Evolutionary conservation across 2,113 vertebrate species (phyloP).

Genomic region (Rana temporaria): DNA sequence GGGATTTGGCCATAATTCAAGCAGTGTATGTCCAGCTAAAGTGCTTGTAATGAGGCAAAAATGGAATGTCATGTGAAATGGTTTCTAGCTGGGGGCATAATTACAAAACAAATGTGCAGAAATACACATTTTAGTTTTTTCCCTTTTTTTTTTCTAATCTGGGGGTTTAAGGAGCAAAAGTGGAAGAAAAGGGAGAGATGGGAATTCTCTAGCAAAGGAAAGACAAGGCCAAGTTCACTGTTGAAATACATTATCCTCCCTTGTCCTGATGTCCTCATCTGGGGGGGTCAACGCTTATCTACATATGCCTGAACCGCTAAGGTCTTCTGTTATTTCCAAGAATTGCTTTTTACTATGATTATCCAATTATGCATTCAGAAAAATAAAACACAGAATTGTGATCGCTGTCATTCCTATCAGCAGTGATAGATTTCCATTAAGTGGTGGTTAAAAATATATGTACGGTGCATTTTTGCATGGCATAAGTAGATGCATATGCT

Average conservation of each 20-base stretch:
- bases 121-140: background rate
- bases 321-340: conserved; percentile 22
- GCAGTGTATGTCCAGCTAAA: too few species aligned
- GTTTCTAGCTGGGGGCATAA: too few species aligned
- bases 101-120: too few species aligned
- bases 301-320: background rate
- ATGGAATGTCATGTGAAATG: too few species aligned
- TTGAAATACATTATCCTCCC: conserved; percentile 43
- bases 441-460: conserved; percentile 53
- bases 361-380: conserved; percentile 56
- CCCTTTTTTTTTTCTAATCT: background rate
- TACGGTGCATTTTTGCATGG: conserved; percentile 34
- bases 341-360: conserved; percentile 51
- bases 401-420: conserved; percentile 41
- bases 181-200: background rate
- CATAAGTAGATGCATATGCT: conserved; percentile 53
- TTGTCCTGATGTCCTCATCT: conserved; percentile 15
- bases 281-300: conserved; percentile 15
- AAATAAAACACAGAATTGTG: conserved; percentile 47
- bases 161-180: background rate
- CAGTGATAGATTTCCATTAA: conserved; percentile 48
- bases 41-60: too few species aligned
- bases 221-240: conserved; percentile 36
- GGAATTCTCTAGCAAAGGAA: conserved; percentile 16
- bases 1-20: too few species aligned